Evolutionary conservation across 2,888 invertebrate genomes (phyloP), one percentile per base, ranked within the genome.

Genomic region (Vannuccia rotundouncinata): DNA sequence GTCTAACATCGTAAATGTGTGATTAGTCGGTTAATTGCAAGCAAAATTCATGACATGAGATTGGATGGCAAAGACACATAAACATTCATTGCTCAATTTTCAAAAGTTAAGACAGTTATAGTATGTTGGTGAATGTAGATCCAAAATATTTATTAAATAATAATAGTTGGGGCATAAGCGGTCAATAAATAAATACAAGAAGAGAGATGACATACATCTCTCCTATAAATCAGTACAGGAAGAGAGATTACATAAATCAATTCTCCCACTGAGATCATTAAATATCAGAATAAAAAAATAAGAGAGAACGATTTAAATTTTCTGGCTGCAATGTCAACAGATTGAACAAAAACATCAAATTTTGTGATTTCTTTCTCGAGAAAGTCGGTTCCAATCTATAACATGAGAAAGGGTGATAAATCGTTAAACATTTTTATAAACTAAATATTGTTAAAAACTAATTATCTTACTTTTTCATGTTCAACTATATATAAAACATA

Each of bases 261-360:
- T n/a, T n/a, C n/a, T n/a, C n/a, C 17, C 17, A 13, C 5, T 45
- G 45, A 13, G 17, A 45, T 13, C 17, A 45, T 13, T 45, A 17
- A 45, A 45, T 45, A 13, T 17, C 45, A 45, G 17, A 45, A 45
- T 45, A 17, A 13, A 17, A 45, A 45, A 45, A 45, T n/a, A 45
- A 5, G 17, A 45, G 17, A 17, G 45, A 5, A 45, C 45, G 17
- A 13, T 45, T 83, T 85, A 86, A 59, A 85, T 94, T 89, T 96
- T 95, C 89, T 96, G 84, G 95, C 94, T 86, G 95, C 95, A 89
- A 95, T 93, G 88, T 96, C 95, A 83, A 95, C 94, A 83, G 94
- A 94, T 89, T 96, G 95, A 82, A 95, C 86, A 84, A 91, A 92
- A 85, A 95, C 94, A 90, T 95, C 94, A 85, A 93, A 93, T 80